A percentile compares a stretch with the other conserved stretches of the same genome.
These are phyloP conservation scores for Drosophila nigritarsus DNA, from an alignment of 2,888 invertebrate species.

Conservation along the genomic window DNA sequence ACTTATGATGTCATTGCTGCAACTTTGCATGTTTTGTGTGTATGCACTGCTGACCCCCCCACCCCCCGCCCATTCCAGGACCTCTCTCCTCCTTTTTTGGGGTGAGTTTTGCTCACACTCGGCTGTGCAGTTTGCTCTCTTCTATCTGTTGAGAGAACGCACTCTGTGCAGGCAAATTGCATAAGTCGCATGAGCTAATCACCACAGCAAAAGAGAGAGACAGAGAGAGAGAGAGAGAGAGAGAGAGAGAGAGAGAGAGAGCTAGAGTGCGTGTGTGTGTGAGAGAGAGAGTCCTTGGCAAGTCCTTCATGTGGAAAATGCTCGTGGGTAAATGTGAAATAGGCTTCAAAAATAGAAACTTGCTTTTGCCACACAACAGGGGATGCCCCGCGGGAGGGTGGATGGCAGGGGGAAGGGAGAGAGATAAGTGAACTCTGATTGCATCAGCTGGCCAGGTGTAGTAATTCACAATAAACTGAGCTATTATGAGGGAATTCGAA, in stretches of 20 bases:
- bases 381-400: not conserved
- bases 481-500: not conserved
- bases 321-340: conserved; percentile 46
- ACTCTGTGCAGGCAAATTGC: conserved; percentile 64
- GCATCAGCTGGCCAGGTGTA: conserved; percentile 53
- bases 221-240: conserved; percentile 7
- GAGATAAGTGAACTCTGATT: conserved; percentile 37
- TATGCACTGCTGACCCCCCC: conserved; percentile 59
- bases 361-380: conserved; percentile 33
- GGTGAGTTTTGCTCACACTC: conserved; percentile 53
- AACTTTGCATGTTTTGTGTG: conserved; percentile 64
- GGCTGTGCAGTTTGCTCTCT: not conserved
- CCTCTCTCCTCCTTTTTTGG: conserved; percentile 32
- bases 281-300: conserved; percentile 39
- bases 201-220: conserved; percentile 21
- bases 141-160: not conserved
- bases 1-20: conserved; percentile 65
- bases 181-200: conserved; percentile 74
- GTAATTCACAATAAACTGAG: not conserved
- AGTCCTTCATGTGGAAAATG: conserved; percentile 61
- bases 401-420: not conserved
- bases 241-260: conserved; percentile 15
- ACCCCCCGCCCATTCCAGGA: conserved; percentile 21
- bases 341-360: conserved; percentile 43
- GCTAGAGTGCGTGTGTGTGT: conserved; percentile 1